Evolutionary conservation across 2,797 vertebrate species (phyloP).

Genomic region (Thaleichthys pacificus): DNA sequence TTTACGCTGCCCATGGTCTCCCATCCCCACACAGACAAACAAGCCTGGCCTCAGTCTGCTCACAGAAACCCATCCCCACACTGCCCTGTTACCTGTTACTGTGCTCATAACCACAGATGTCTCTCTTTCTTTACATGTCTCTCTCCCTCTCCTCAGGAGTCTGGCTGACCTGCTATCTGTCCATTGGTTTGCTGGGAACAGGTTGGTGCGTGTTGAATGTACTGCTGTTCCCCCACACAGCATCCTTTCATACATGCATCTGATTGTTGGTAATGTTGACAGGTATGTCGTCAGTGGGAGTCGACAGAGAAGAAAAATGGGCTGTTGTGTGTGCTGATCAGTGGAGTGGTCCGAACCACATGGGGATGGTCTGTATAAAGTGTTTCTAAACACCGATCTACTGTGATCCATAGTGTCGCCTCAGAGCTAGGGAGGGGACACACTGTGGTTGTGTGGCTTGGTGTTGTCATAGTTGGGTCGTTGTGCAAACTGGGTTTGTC

Average conservation of each 20-base stretch:
- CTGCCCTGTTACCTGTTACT: conserved; percentile 38
- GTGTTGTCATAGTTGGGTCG: conserved; percentile 31
- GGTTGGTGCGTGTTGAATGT: not conserved
- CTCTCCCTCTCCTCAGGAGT: conserved; percentile 42
- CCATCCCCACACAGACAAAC: conserved; percentile 52
- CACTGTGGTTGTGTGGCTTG: conserved; percentile 34
- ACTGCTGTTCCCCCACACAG: not conserved
- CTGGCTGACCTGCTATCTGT: not conserved
- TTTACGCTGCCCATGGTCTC: conserved; percentile 65
- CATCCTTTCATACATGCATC: not conserved
- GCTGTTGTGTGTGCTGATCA: too few species aligned
- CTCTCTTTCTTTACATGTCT: conserved; percentile 6
- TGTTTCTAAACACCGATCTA: not conserved
- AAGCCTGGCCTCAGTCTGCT: conserved; percentile 9
- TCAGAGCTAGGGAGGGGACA: conserved; percentile 28
- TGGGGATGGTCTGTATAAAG: not conserved
- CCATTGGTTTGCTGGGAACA: not conserved
- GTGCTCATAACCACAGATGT: conserved; percentile 57
- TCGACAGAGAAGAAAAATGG: too few species aligned
- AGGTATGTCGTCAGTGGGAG: too few species aligned
- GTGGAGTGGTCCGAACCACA: not conserved
- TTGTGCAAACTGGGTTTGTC: conserved; percentile 23
- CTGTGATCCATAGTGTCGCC: not conserved
- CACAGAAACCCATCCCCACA: not conserved
- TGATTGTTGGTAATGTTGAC: not conserved